A percentile compares a stretch with the other conserved stretches of the same genome.
Conservation (phyloP, 1,140 invertebrate genomes). For the Nasonia vitripennis region DNA sequence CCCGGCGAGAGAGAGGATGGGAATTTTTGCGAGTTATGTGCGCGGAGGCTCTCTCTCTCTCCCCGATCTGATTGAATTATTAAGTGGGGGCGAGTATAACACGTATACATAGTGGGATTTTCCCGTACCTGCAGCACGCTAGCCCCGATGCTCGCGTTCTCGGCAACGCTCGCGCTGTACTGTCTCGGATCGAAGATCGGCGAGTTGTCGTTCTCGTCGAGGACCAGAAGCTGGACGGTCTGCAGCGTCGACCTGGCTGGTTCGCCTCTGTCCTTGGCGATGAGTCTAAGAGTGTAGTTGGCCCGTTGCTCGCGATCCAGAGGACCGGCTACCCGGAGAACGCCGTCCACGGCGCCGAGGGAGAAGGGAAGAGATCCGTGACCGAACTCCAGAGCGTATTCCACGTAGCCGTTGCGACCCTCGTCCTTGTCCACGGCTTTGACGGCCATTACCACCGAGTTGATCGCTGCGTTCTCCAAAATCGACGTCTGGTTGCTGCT, state of each 20-base stretch:
- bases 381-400: conserved; percentile 83
- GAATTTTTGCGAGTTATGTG: conserved; percentile 5
- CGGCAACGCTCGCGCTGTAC: conserved; percentile 90
- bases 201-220: conserved; percentile 96
- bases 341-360: conserved; percentile 90
- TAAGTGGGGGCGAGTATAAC: not conserved
- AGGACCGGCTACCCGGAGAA: conserved; percentile 86
- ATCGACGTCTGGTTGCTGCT: conserved; percentile 86
- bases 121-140: conserved; percentile 86
- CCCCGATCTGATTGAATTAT: conserved; percentile 7
- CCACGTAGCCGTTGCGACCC: conserved; percentile 93
- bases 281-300: conserved; percentile 88
- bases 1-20: not conserved
- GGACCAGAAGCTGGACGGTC: conserved; percentile 83
- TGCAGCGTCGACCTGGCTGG: conserved; percentile 84
- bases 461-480: conserved; percentile 90
- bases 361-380: conserved; percentile 81
- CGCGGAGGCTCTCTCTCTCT: not conserved
- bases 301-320: conserved; percentile 90
- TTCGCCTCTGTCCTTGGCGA: conserved; percentile 91
- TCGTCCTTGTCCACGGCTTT: conserved; percentile 95
- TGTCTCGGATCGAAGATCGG: conserved; percentile 92
- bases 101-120: not conserved
- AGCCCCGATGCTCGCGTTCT: conserved; percentile 94
- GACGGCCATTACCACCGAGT: conserved; percentile 92